Base-by-base conservation (phyloP, 2,797 vertebrate species). In the Netta rufina region DNA sequence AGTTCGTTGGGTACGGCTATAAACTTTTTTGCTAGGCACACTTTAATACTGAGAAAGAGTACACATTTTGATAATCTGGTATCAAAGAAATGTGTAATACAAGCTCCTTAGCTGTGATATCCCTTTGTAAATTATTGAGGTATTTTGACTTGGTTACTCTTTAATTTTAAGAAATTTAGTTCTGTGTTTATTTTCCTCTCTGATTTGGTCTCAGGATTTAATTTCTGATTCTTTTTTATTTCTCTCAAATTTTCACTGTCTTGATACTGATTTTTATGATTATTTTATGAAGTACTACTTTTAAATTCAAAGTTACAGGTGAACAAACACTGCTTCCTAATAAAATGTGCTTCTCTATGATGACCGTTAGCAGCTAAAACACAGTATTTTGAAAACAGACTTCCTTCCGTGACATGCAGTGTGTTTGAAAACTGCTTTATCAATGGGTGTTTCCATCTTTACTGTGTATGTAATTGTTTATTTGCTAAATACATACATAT, bases 1-100 rank as follows among this genome's bases (percentile, higher is more conserved):
- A 27, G 28, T 30, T 56, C 4, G 2, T n/a, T 88, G 36, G 4
- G 1, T 71, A 8, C 62, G 19, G 49, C 28, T 51, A 0, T 61
- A 38, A 87, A 45, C 54, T 49, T 38, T 38, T 41, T 56, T 25
- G 21, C 69, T 71, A n/a, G 56, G 38, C 28, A 56, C 51, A 24
- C 22, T 54, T 30, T 39, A n/a, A 41, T 64, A 32, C 12, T 18
- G 18, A 22, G 36, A 15, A n/a, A 16, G 74, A 53, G 49, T 45
- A 45, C 18, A 45, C 43, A 10, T 45, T 45, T 19, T 45, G 43
- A 45, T 45, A 45, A 45, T 39, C 33, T 43, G 27, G 4, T 82
- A 1, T 57, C 21, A 83, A 13, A 74, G 10, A 45, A 71, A 30
- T 10, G 56, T 27, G 30, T 80, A 53, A 47, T 61, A 9, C 7